A percentile compares a stretch with the other conserved stretches of the same genome.
phyloP scores from a whole-genome alignment of 2,888 invertebrate genomes.

The Apantesis nais region DNA sequence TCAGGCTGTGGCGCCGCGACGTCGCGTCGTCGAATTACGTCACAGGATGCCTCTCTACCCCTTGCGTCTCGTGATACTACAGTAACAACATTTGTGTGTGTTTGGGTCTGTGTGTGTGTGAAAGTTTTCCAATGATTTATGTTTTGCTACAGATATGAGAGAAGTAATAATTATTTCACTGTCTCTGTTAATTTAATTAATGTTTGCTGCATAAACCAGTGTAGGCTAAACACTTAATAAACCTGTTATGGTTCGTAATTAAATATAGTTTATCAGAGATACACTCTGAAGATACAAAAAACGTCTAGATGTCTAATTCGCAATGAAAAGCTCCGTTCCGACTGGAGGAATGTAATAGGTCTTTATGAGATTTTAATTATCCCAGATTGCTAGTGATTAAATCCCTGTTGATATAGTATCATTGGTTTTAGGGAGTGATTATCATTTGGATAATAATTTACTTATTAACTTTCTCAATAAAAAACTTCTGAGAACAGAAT shows the following conservation, averaged over 20 bases:
- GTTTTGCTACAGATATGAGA: background rate
- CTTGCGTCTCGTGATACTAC: conserved; percentile 4
- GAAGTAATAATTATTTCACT: background rate
- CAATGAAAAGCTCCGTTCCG: too few relatives aligned
- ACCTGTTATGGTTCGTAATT: background rate
- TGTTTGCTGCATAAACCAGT: background rate
- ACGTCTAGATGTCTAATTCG: too few relatives aligned
- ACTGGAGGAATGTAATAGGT: too few relatives aligned
- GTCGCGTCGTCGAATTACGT: conserved; percentile 50
- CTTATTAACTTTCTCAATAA: too few relatives aligned
- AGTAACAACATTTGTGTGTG: background rate
- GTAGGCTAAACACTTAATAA: background rate
- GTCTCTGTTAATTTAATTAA: background rate
- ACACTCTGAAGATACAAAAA: too few relatives aligned
- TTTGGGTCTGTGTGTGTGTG: background rate
- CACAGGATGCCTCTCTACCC: conserved; percentile 35
- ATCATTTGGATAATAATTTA: too few relatives aligned
- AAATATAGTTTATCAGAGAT: background rate
- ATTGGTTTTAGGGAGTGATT: too few relatives aligned
- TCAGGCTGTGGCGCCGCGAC: conserved; percentile 49
- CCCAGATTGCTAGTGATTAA: too few relatives aligned
- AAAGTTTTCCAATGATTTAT: background rate
- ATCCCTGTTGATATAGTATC: too few relatives aligned
- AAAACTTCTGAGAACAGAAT: too few relatives aligned
- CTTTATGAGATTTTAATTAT: too few relatives aligned